Conservation (phyloP, 2,888 invertebrate species). For the Ophioninae sp. region DNA sequence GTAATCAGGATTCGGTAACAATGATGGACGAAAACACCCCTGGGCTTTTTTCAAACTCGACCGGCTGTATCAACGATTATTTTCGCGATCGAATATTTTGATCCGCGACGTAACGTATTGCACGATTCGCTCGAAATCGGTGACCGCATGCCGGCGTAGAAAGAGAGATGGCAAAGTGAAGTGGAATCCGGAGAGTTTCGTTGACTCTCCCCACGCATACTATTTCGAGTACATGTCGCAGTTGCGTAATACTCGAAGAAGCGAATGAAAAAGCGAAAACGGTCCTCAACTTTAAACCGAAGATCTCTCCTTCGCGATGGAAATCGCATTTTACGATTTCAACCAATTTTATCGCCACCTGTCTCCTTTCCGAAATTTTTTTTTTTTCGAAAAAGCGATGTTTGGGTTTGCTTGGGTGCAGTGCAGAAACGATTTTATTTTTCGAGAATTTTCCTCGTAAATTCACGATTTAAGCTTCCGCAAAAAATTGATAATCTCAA, state of each 20-base stretch:
- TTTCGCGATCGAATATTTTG: background rate
- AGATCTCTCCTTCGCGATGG: background rate
- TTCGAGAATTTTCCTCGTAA: background rate
- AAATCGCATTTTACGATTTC: background rate
- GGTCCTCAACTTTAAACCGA: constrained; percentile 32
- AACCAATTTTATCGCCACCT: background rate
- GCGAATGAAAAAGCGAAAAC: constrained; percentile 34
- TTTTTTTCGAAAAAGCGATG: background rate
- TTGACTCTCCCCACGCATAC: constrained; percentile 69
- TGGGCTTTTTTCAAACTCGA: background rate
- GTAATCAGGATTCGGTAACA: background rate
- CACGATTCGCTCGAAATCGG: background rate
- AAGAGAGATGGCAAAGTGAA: constrained; percentile 19
- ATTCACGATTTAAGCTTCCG: background rate
- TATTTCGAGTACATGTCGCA: constrained; percentile 72
- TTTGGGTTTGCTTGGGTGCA: too few relatives aligned
- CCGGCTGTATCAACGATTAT: background rate
- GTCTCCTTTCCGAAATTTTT: background rate
- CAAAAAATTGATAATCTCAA: background rate
- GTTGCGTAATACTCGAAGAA: constrained; percentile 52
- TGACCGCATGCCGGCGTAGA: constrained; percentile 5
- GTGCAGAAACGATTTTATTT: background rate
- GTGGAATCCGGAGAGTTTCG: constrained; percentile 34
- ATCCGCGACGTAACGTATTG: background rate
- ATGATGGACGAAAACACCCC: background rate